Conservation (phyloP, 2,888 invertebrate species). For the Microctonus brassicae region DNA sequence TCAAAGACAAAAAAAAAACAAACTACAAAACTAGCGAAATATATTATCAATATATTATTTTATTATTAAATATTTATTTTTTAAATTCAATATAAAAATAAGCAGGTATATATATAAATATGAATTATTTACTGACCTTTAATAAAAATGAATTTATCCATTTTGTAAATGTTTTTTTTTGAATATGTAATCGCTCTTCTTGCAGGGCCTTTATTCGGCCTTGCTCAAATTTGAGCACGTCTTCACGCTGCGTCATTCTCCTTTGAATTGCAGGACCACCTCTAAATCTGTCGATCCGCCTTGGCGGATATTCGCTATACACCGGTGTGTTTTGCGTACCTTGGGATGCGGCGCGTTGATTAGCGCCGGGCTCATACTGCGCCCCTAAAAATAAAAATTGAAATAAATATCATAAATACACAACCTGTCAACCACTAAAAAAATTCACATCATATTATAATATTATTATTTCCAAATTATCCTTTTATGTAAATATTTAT, state of each 20-base stretch:
- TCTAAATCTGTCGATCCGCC: constrained; percentile 51
- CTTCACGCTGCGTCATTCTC: constrained; percentile 91
- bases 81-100: too few relatives aligned
- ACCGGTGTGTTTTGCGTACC: constrained; percentile 49
- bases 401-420: too few relatives aligned
- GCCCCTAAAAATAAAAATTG: constrained; percentile 55
- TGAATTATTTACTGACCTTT: constrained; percentile 88
- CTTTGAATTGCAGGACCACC: constrained; percentile 73
- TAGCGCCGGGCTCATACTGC: constrained; percentile 68
- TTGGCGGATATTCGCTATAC: constrained; percentile 47
- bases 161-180: constrained; percentile 99
- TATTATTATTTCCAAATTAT: too few relatives aligned
- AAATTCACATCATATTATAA: too few relatives aligned
- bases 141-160: constrained; percentile 98
- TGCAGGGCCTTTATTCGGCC: constrained; percentile 96
- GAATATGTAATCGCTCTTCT: constrained; percentile 97
- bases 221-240: constrained; percentile 95
- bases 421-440: too few relatives aligned
- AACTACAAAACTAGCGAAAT: too few relatives aligned
- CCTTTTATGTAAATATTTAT: too few relatives aligned
- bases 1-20: neutral
- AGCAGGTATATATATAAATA: too few relatives aligned
- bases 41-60: too few relatives aligned
- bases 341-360: constrained; percentile 63
- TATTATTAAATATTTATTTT: too few relatives aligned